Percentiles rank a stretch among this genome's conserved stretches.
phyloP scores from a whole-genome alignment of 1,140 invertebrate genomes.

The Drosophila virilis region DNA sequence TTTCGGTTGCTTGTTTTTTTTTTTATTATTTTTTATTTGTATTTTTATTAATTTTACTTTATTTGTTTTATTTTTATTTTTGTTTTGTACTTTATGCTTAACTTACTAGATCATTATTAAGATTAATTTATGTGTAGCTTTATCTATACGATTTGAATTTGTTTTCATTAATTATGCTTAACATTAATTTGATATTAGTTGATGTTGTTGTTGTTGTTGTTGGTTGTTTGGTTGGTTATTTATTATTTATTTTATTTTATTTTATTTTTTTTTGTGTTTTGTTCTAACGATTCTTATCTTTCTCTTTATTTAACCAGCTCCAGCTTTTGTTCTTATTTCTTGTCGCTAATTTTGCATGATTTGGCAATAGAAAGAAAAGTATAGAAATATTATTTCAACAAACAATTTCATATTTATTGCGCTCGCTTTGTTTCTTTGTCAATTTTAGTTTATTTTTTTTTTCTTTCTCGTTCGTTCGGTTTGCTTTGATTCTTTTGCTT shows the following conservation, averaged over 20 bases:
- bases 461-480: conserved; percentile 13
- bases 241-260: too few species aligned
- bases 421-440: conserved; percentile 10
- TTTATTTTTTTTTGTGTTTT: conserved; percentile 51
- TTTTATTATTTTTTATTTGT: conserved; percentile 25
- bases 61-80: conserved; percentile 33
- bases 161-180: conserved; percentile 59
- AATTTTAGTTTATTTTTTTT: conserved; percentile 4
- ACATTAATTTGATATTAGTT: conserved; percentile 81
- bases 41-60: conserved; percentile 30
- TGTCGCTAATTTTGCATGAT: conserved; percentile 49
- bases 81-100: conserved; percentile 78
- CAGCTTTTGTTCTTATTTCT: conserved; percentile 70
- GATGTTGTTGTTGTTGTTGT: conserved; percentile 61
- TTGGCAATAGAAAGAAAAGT: conserved; percentile 40
- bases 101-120: conserved; percentile 79
- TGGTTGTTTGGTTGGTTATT: conserved; percentile 48
- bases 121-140: conserved; percentile 63
- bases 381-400: conserved; percentile 46
- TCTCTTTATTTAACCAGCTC: conserved; percentile 51
- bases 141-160: conserved; percentile 51
- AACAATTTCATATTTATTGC: conserved; percentile 34
- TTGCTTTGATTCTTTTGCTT: conserved; percentile 35
- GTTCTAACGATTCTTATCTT: conserved; percentile 52
- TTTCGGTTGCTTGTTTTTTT: conserved; percentile 32